A percentile compares a stretch with the other conserved stretches of the same genome.
phyloP scores from a whole-genome alignment of 1,140 invertebrate genomes.

The Hycleus cichorii region DNA sequence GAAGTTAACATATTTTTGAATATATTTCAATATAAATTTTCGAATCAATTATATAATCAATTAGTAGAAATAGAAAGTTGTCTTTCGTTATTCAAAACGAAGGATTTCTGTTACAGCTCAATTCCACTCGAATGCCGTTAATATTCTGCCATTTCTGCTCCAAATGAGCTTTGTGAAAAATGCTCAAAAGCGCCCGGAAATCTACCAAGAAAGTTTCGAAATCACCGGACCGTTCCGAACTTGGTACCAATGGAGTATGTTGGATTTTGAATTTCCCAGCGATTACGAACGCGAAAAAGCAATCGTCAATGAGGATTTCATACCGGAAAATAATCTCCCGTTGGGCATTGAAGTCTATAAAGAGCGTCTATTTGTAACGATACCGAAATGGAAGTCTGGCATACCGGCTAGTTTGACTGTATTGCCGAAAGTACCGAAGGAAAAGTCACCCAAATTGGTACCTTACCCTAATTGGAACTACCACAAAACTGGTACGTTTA shows the following conservation, averaged over 20 bases:
- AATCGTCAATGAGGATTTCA: conserved; percentile 49
- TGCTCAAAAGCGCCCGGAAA: neutral
- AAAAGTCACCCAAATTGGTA: conserved; percentile 53
- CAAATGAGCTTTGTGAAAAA: neutral
- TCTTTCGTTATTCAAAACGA: too few species aligned
- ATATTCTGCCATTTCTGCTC: neutral
- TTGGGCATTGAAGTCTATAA: conserved; percentile 62
- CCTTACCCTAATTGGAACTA: conserved; percentile 70
- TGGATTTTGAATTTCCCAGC: conserved; percentile 51
- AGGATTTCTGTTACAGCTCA: too few species aligned
- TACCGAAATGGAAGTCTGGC: conserved; percentile 75
- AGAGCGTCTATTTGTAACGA: conserved; percentile 58
- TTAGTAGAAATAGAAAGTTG: too few species aligned
- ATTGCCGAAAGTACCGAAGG: conserved; percentile 46
- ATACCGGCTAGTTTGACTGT: conserved; percentile 63
- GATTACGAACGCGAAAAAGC: conserved; percentile 43
- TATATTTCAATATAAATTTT: too few species aligned
- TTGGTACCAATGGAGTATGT: conserved; percentile 50
- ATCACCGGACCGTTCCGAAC: conserved; percentile 36
- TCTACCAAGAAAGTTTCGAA: conserved; percentile 12
- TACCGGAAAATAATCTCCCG: conserved; percentile 64
- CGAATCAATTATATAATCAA: too few species aligned
- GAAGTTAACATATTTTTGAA: too few species aligned
- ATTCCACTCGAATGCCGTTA: too few species aligned
- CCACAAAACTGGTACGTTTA: conserved; percentile 51